Evolutionary conservation across 2,888 invertebrate genomes (phyloP).

Genomic region (Neocrepidodera transversa): DNA sequence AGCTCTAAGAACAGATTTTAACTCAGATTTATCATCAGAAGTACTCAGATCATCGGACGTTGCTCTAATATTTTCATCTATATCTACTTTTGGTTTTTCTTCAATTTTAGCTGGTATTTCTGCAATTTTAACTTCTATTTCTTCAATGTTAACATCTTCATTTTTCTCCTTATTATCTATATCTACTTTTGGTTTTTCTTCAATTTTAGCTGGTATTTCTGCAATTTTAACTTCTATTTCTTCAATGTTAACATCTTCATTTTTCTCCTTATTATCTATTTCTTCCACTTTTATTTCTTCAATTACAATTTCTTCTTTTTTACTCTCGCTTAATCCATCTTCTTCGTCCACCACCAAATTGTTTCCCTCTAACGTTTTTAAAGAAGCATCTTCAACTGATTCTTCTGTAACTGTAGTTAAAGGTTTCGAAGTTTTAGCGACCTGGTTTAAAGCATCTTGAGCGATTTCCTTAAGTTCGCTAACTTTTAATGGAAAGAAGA

Average conservation of each 20-base stretch:
- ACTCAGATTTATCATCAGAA: constrained; percentile 13
- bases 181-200: not conserved
- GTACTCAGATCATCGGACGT: constrained; percentile 12
- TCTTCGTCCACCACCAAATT: constrained; percentile 55
- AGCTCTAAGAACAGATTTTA: constrained; percentile 48
- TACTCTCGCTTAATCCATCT: constrained; percentile 55
- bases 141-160: not conserved
- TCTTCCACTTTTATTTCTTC: constrained; percentile 2
- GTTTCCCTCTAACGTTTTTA: constrained; percentile 17
- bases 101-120: constrained; percentile 16
- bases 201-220: too few relatives aligned
- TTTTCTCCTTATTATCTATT: not conserved
- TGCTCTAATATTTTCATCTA: not conserved
- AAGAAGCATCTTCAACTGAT: constrained; percentile 23
- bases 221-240: not conserved
- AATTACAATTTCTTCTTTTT: constrained; percentile 36
- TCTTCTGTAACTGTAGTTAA: constrained; percentile 47
- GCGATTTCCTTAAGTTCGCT: constrained; percentile 55
- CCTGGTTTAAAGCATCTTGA: constrained; percentile 52
- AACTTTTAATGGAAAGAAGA: constrained; percentile 47
- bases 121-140: not conserved
- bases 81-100: constrained; percentile 1
- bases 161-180: not conserved
- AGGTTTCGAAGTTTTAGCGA: constrained; percentile 44
- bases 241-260: not conserved